A percentile compares a stretch with the other conserved stretches of the same genome.
Evolutionary conservation across 2,888 invertebrate species (phyloP).

Genomic region (Sarcophaga carnaria): DNA sequence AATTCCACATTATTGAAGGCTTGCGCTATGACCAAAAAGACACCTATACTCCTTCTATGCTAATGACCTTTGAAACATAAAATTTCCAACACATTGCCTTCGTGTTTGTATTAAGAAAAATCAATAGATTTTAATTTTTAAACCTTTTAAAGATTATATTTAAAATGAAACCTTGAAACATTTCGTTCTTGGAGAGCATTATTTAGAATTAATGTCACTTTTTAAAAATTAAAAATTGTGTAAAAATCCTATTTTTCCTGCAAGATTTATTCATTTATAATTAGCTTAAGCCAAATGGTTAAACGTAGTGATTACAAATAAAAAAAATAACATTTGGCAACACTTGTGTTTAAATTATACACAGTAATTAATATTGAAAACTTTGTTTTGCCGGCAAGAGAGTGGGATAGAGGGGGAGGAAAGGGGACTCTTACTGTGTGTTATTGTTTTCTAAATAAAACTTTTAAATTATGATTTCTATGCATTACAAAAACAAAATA

Average conservation of each 20-base stretch:
- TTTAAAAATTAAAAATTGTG: not conserved
- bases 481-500: slow-evolving; percentile 49
- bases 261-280: slow-evolving; percentile 53
- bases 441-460: slow-evolving; percentile 43
- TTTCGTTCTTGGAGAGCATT: not conserved
- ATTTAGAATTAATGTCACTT: slow-evolving; percentile 20
- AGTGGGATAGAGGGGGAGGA: not conserved
- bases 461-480: slow-evolving; percentile 61
- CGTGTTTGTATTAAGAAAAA: no score
- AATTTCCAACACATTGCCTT: no score
- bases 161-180: no score
- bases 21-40: no score
- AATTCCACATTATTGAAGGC: no score
- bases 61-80: no score
- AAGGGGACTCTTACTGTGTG: slow-evolving; percentile 19
- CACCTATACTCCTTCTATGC: no score
- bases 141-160: no score
- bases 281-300: slow-evolving; percentile 45
- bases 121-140: no score
- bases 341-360: slow-evolving; percentile 57
- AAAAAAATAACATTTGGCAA: slow-evolving; percentile 38
- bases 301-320: not conserved
- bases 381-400: slow-evolving; percentile 18
- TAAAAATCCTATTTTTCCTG: slow-evolving; percentile 32
- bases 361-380: slow-evolving; percentile 63